phyloP scores from a whole-genome alignment of 2,797 vertebrate genomes.

The Artibeus lituratus region DNA sequence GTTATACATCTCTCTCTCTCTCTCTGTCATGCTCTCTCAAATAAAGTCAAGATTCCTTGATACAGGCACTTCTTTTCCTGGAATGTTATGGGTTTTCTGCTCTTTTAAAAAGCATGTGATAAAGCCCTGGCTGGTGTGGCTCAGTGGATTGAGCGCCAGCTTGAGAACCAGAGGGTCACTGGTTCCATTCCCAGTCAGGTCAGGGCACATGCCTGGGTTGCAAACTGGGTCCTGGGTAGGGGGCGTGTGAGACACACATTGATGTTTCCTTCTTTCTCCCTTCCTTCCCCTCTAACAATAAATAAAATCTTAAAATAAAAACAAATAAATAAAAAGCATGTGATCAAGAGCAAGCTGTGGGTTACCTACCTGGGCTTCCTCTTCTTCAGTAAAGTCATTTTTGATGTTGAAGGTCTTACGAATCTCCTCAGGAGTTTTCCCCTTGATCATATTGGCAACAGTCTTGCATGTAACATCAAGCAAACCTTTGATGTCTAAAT shows the following conservation, averaged over 20 bases:
- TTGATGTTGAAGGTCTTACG: constrained; percentile 99
- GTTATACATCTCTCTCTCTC: no score
- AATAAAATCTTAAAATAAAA: no score
- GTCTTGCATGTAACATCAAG: constrained; percentile 75
- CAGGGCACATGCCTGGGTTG: no score
- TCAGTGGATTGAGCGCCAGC: no score
- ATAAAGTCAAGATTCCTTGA: not conserved
- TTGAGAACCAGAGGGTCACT: no score
- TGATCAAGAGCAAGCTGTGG: not conserved
- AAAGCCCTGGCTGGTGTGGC: not conserved
- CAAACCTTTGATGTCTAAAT: constrained; percentile 90
- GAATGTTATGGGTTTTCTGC: not conserved
- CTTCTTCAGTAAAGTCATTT: constrained; percentile 99
- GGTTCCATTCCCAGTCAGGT: no score
- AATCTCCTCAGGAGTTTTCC: constrained; percentile 98
- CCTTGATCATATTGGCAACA: constrained; percentile 71
- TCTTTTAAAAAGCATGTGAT: not conserved
- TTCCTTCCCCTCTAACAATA: no score
- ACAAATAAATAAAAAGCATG: not conserved
- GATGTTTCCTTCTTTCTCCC: no score
- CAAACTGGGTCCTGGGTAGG: no score
- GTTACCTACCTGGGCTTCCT: constrained; percentile 96
- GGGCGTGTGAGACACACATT: no score
- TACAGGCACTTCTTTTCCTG: not conserved
- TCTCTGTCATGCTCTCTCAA: not conserved